Evolutionary conservation across 2,113 vertebrate genomes (phyloP).

Genomic region (Theristicus caerulescens): DNA sequence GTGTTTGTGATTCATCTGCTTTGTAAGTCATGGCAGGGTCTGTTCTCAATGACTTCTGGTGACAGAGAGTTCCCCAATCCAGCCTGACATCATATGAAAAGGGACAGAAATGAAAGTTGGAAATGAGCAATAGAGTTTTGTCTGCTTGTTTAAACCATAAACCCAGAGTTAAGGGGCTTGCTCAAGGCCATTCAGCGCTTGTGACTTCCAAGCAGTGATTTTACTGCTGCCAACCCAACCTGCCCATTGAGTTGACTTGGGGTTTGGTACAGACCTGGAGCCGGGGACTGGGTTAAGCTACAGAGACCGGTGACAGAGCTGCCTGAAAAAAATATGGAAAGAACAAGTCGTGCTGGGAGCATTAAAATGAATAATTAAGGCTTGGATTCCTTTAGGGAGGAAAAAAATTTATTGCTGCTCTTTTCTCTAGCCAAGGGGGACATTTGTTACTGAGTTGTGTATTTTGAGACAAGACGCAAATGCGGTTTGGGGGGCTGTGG

Average conservation of each 20-base stretch:
- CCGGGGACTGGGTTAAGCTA: not conserved
- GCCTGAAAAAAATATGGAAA: slow-evolving; percentile 46
- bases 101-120: not conserved
- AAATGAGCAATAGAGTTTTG: not conserved
- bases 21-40: not conserved
- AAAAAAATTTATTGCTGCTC: slow-evolving; percentile 60
- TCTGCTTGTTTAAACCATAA: slow-evolving; percentile 39
- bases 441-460: slow-evolving; percentile 47
- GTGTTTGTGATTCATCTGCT: not conserved
- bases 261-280: not conserved
- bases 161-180: not conserved
- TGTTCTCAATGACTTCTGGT: not conserved
- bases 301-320: not conserved
- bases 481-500: not conserved
- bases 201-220: not conserved
- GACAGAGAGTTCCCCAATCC: not conserved
- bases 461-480: slow-evolving; percentile 17
- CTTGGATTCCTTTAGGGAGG: slow-evolving; percentile 58
- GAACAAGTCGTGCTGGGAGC: slow-evolving; percentile 50
- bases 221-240: not conserved
- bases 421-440: slow-evolving; percentile 54
- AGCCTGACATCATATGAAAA: accelerated
- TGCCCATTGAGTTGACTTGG: not conserved
- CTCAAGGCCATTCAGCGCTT: not conserved
- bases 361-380: slow-evolving; percentile 67